Percentiles rank a stretch among this genome's conserved stretches.
Conservation (phyloP, 1,140 invertebrate genomes). For the Pachyrhynchus sulphureomaculatus region DNA sequence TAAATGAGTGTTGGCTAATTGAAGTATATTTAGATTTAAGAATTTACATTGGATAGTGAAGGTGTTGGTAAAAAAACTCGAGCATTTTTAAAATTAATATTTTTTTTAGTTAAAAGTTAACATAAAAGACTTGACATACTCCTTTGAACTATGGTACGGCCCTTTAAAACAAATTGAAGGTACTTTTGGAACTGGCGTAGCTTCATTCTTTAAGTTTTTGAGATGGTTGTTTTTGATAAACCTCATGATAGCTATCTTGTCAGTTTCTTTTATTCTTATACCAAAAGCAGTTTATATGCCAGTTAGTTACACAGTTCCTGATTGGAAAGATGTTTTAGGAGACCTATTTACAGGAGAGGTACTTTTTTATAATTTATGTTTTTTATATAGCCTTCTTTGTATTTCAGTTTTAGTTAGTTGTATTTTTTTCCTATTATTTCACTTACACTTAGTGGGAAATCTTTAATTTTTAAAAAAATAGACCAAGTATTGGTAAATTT, state of each 20-base stretch:
- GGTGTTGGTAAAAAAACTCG: no score
- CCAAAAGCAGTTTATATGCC: conserved; percentile 50
- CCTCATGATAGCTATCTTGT: conserved; percentile 56
- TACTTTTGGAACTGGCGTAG: conserved; percentile 72
- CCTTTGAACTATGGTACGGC: conserved; percentile 69
- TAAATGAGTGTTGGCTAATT: no score
- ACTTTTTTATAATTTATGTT: no score
- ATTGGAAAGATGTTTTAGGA: conserved; percentile 3
- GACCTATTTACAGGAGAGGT: conserved; percentile 55
- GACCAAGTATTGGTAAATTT: no score
- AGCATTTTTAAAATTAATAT: conserved; percentile 20
- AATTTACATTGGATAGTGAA: no score
- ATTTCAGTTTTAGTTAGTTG: no score
- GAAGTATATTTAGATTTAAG: no score
- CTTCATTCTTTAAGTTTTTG: conserved; percentile 74
- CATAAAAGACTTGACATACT: conserved; percentile 57
- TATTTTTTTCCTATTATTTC: no score
- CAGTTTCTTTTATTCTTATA: conserved; percentile 54
- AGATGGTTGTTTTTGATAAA: conserved; percentile 73
- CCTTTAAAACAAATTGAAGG: conserved; percentile 72
- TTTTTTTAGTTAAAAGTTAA: conserved; percentile 37
- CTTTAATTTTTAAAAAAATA: no score
- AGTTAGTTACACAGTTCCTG: neutral
- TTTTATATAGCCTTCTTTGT: no score
- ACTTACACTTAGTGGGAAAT: no score